Conservation (phyloP, 92 coral and sea anemone genomes). For the Blastomussa wellsi region DNA sequence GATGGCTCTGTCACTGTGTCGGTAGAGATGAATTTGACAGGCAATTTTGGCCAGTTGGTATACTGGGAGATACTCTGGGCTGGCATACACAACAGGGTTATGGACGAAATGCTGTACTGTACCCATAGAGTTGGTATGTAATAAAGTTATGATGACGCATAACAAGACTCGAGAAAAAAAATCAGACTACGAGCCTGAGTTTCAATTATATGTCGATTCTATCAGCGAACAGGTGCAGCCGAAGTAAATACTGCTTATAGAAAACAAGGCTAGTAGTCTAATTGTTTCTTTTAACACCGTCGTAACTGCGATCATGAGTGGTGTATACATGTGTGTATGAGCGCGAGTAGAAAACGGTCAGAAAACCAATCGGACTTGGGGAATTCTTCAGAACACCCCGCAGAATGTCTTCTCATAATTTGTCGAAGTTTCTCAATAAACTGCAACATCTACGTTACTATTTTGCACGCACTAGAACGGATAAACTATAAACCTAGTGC, state of each 20-base stretch:
- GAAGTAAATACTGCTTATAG: neutral
- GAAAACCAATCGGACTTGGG: neutral
- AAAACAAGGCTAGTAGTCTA: neutral
- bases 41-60: constrained; percentile 11
- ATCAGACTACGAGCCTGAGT: neutral
- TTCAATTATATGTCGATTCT: too few relatives aligned
- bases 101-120: constrained; percentile 28
- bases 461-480: neutral
- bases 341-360: neutral
- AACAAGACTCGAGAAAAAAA: neutral
- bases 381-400: neutral
- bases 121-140: constrained; percentile 18
- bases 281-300: too few relatives aligned
- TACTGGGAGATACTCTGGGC: constrained; percentile 24
- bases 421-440: too few relatives aligned
- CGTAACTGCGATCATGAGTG: neutral
- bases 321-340: too few relatives aligned
- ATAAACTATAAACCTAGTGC: neutral
- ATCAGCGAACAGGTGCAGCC: too few relatives aligned
- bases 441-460: neutral
- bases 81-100: constrained; percentile 25
- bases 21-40: neutral
- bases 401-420: neutral
- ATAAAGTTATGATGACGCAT: neutral
- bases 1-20: constrained; percentile 21